Conservation (phyloP, 2,797 vertebrate species). For the Chiloscyllium punctatum region DNA sequence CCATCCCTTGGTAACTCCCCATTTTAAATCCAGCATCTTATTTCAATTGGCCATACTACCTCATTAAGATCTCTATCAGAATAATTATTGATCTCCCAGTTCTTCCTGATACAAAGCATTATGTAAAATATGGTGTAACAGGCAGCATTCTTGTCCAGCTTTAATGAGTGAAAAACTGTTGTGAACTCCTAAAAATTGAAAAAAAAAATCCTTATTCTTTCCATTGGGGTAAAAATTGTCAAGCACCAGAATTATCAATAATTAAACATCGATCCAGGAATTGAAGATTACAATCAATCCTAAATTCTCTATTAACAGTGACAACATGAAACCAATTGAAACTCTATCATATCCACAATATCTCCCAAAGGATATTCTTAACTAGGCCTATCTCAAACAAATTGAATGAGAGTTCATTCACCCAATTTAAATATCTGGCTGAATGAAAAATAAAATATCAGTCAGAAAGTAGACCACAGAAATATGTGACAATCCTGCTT, state of each 20-base stretch:
- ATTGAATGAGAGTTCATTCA: too few relatives aligned
- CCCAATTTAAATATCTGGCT: too few relatives aligned
- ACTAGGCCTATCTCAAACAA: neutral
- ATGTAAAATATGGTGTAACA: neutral
- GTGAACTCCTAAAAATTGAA: neutral
- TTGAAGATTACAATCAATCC: neutral
- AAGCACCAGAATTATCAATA: neutral
- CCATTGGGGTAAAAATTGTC: neutral
- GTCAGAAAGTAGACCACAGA: too few relatives aligned
- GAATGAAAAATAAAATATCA: too few relatives aligned
- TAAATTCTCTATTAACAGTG: neutral
- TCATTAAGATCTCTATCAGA: neutral
- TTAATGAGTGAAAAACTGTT: neutral
- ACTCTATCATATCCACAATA: neutral
- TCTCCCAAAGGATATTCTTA: neutral
- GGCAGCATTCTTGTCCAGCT: neutral
- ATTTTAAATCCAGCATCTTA: too few relatives aligned
- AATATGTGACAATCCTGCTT: too few relatives aligned
- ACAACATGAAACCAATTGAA: neutral
- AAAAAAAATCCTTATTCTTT: neutral
- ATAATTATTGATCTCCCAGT: neutral
- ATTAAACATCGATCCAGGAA: neutral
- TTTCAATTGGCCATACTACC: too few relatives aligned
- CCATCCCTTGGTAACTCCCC: too few relatives aligned
- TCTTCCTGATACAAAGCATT: neutral